These are phyloP conservation scores for Aphidoletes aphidimyza DNA, from an alignment of 2,888 invertebrate genomes.

Conservation along the genomic window DNA sequence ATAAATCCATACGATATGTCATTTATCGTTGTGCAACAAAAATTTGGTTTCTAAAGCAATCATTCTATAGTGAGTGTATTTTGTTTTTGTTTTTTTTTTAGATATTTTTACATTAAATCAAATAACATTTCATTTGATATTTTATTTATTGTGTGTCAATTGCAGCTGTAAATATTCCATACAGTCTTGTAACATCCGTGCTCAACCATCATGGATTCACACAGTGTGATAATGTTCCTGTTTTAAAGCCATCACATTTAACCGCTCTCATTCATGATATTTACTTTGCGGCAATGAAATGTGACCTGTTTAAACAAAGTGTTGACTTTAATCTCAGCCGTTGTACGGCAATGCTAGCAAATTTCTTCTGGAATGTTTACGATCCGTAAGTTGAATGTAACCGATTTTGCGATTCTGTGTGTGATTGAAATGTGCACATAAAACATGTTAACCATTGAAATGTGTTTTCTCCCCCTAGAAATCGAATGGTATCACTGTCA, in stretches of 20 bases:
- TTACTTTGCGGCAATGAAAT: constrained; percentile 64
- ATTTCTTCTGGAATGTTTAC: constrained; percentile 66
- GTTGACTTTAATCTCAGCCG: constrained; percentile 60
- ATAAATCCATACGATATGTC: constrained; percentile 61
- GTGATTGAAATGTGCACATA: constrained; percentile 61
- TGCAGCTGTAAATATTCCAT: constrained; percentile 61
- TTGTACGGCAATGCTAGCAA: constrained; percentile 62
- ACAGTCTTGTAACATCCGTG: constrained; percentile 63
- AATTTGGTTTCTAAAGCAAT: constrained; percentile 63
- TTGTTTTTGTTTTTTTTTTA: too few species aligned
- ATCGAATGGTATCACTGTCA: constrained; percentile 61
- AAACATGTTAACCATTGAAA: constrained; percentile 57
- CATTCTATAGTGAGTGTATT: constrained; percentile 63
- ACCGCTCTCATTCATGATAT: constrained; percentile 65
- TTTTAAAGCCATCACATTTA: constrained; percentile 64
- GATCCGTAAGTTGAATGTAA: constrained; percentile 64
- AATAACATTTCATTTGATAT: background rate
- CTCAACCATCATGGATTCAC: constrained; percentile 63
- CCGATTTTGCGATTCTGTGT: too few species aligned
- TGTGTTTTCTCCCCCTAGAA: background rate
- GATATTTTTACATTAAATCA: background rate
- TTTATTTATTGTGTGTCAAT: background rate
- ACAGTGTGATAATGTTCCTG: constrained; percentile 61
- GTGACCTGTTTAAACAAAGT: constrained; percentile 62
- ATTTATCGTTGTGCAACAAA: constrained; percentile 65